phyloP scores from a whole-genome alignment of 2,797 vertebrate species.

The Salarias fasciatus region DNA sequence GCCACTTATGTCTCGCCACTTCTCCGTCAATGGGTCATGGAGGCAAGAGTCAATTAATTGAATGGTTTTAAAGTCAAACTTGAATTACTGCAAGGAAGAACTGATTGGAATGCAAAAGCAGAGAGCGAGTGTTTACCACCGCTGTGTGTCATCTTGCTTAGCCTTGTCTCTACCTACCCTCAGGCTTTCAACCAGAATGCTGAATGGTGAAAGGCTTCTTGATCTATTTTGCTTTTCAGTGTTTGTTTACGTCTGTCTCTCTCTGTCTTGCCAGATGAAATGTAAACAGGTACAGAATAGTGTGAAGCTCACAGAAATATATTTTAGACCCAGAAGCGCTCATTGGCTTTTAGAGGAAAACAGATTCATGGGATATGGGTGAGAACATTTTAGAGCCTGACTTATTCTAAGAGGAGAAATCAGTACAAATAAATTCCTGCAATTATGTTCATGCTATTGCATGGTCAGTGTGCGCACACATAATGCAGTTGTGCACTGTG shows the following conservation, averaged over 20 bases:
- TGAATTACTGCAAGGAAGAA: not conserved
- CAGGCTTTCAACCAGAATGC: constrained; percentile 8
- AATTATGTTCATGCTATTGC: constrained; percentile 13
- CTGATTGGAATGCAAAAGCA: constrained; percentile 6
- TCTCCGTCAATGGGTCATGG: not conserved
- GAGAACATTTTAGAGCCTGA: not conserved
- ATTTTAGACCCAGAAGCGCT: too few relatives aligned
- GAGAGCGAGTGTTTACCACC: not conserved
- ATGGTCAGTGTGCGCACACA: constrained; percentile 2
- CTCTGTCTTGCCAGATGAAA: not conserved
- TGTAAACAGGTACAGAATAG: too few relatives aligned
- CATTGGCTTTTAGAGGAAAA: not conserved
- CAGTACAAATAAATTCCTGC: not conserved
- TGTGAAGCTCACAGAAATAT: too few relatives aligned
- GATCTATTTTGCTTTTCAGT: not conserved
- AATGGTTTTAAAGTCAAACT: not conserved
- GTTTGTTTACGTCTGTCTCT: not conserved
- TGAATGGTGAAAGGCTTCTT: constrained; percentile 1
- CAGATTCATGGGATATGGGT: constrained; percentile 1
- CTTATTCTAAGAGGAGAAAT: not conserved
- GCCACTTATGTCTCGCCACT: too few relatives aligned
- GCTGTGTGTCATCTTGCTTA: not conserved
- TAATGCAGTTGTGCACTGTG: not conserved
- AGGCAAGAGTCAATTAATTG: constrained; percentile 14
- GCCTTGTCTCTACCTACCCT: constrained; percentile 16